Evolutionary conservation across 2,113 vertebrate genomes (phyloP), one percentile per base, ranked within the genome.

Genomic region (Erpornis zantholeuca): DNA sequence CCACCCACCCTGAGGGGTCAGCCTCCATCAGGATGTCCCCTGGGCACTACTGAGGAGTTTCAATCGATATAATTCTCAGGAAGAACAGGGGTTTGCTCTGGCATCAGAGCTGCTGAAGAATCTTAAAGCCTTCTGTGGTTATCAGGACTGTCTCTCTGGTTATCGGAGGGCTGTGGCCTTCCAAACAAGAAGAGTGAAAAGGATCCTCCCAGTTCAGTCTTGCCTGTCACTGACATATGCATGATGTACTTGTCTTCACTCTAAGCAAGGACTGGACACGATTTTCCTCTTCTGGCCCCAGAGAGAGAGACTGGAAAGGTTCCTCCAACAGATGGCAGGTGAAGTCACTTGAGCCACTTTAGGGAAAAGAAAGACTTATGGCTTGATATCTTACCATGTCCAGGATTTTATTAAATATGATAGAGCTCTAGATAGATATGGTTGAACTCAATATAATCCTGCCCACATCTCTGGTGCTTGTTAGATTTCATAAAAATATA

Each of bases 11-110:
- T 59, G 31, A 91, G 42, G 31, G 7, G 8, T n/a, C 52, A 85
- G 0, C 16, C 8, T 68, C 9, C 59, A 12, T 56, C 36, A 7
- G 1, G 21, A 17, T 10, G 23, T 42, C 29, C 35, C 23, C 15
- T 22, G 15, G 11, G 31, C 59, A 40, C 12, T 44, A 64, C 53
- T 31, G 9, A 15, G 27, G 31, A 47, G 22, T 66, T 82, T 82
- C 36, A 65, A 21, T 35, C 2, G 12, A 11, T 19, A 4, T 4
- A 16, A 14, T 76, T 87, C 22, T 68, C 53, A 53, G 33, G 38
- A 60, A 47, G 29, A 11, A 53, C 9, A 36, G 12, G 8, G 19
- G 23, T 91, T 82, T 82, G 5, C 12, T 86, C 12, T 91, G 72
- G 20, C 5, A 15, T 50, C 56, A 78, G 33, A 52, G 24, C 21